Evolutionary conservation across 2,888 invertebrate genomes (phyloP), one percentile per base, ranked within the genome.

Genomic region (Meghimatium bilineatum): DNA sequence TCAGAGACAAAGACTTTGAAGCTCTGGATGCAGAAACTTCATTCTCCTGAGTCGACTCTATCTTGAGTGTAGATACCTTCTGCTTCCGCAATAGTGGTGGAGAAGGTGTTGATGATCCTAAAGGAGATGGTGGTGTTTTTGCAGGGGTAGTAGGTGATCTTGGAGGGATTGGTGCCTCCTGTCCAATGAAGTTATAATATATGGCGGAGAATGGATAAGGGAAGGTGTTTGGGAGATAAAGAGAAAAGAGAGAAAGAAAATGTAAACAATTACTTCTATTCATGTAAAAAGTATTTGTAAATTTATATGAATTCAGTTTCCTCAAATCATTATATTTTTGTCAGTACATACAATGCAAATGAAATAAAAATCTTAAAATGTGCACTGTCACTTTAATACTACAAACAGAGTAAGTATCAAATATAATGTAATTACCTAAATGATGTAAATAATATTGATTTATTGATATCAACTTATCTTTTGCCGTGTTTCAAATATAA

Each of bases 131-230:
- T 82, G 87, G 84, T 82, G 88, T 49, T 10, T 63, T 26, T 34
- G 82, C 38, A 66, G 88, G 85, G 23, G 87, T 76, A 1, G 86
- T 83, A 29, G 87, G 87, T 85, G 88, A 67, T 71, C 87, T 49
- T 69, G 82, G 20, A 85, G 87, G 49, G 81, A 87, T 26, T 72
- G 84, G 0, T 5, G 76, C 34, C 67, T 82, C 72, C 82, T 83
- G 76, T 78, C 79, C 52, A 83, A 83, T 56, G 83, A 49, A 8
- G 74, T 66, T 78, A 79, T 84, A 29, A 86, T 44, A 71, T n/a
- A 34, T 14, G 52, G 76, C 56, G 63, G 86, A 87, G 17, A 26
- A 44, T 86, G 85, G 23, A 86, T 85, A 23, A 84, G 79, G 44
- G 67, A 67, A 1, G 86, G 87, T 66, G 32, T 23, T 34, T 32